Percentiles rank a stretch among this genome's conserved stretches.
Evolutionary conservation across 2,113 vertebrate species (phyloP).

Genomic region (Isurus oxyrinchus): DNA sequence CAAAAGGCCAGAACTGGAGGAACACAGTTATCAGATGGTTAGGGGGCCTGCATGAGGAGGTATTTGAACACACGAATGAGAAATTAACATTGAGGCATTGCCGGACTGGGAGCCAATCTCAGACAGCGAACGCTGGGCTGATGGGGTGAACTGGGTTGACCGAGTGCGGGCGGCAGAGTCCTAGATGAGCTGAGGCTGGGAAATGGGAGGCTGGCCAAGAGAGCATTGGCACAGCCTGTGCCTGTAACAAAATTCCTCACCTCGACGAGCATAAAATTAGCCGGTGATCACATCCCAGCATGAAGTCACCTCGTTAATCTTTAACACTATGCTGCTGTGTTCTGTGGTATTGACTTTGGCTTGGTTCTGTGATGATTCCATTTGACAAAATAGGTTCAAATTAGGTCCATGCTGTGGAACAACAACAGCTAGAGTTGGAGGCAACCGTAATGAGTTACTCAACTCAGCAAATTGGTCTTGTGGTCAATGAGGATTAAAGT

Average conservation of each 20-base stretch:
- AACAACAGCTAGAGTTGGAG: background rate
- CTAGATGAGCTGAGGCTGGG: background rate
- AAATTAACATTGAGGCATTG: background rate
- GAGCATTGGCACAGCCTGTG: background rate
- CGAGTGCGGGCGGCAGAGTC: background rate
- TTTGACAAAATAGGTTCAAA: background rate
- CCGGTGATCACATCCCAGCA: background rate
- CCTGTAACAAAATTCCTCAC: background rate
- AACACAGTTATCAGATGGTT: background rate
- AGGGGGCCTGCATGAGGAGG: background rate
- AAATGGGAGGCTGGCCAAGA: background rate
- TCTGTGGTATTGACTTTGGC: background rate
- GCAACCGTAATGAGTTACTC: background rate
- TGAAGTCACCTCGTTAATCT: background rate
- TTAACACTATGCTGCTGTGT: background rate
- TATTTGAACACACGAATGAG: background rate
- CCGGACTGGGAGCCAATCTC: background rate
- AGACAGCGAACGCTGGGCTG: background rate
- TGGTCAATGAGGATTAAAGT: background rate
- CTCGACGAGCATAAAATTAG: background rate
- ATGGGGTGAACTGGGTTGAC: background rate
- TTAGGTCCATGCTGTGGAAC: background rate
- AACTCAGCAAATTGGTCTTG: background rate
- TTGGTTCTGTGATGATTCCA: background rate
- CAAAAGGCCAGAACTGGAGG: background rate